These are phyloP conservation scores for Micropterix aruncella DNA, from an alignment of 2,888 invertebrate genomes.

Conservation along the genomic window DNA sequence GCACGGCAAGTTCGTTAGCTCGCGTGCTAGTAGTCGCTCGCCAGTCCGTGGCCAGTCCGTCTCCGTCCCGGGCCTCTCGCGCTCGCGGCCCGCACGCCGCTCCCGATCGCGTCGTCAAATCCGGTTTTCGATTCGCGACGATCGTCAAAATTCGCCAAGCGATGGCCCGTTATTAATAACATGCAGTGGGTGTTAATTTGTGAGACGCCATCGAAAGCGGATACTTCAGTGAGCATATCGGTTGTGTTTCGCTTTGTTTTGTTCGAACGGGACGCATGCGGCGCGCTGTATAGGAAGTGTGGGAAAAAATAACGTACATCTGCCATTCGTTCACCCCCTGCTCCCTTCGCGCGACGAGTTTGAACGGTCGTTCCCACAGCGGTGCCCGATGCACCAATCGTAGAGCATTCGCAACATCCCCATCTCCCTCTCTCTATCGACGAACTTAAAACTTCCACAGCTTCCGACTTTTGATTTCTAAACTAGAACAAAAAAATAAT, in stretches of 20 bases:
- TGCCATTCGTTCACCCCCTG: conserved; percentile 41
- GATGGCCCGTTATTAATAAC: too few species aligned
- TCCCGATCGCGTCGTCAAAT: not conserved
- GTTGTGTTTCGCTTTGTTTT: too few species aligned
- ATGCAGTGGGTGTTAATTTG: too few species aligned
- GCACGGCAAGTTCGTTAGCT: too few species aligned
- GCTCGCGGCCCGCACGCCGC: not conserved
- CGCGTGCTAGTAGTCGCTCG: too few species aligned
- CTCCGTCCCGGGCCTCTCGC: not conserved
- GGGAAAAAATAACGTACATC: conserved; percentile 46
- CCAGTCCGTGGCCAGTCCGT: not conserved
- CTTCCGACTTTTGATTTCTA: too few species aligned
- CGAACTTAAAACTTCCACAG: too few species aligned
- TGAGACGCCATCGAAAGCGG: too few species aligned
- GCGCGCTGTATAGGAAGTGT: conserved; percentile 42
- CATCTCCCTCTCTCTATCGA: conserved; percentile 31
- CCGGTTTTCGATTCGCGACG: not conserved
- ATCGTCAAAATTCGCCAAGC: too few species aligned
- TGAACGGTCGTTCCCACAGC: not conserved
- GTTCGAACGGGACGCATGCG: conserved; percentile 17
- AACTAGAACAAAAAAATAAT: too few species aligned
- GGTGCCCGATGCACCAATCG: conserved; percentile 22
- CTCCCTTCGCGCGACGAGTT: conserved; percentile 28
- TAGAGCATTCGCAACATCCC: conserved; percentile 21
- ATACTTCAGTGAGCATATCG: too few species aligned